A percentile compares a stretch with the other conserved stretches of the same genome.
phyloP scores from a whole-genome alignment of 2,888 invertebrate genomes.

The Schizotus pectinicornis region DNA sequence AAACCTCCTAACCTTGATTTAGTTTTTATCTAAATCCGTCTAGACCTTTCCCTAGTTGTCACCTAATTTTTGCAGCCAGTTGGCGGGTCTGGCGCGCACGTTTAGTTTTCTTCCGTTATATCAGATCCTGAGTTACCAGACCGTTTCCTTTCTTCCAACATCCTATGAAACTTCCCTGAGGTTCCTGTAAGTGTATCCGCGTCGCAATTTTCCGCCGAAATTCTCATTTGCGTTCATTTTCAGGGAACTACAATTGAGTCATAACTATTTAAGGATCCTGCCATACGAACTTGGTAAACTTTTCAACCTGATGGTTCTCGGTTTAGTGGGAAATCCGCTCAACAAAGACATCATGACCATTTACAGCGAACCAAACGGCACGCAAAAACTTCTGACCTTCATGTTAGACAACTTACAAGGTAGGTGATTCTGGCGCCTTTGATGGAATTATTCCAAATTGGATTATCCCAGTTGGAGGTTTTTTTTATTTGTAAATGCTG shows the following conservation, averaged over 20 bases:
- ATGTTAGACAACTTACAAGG: conserved; percentile 97
- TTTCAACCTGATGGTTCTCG: conserved; percentile 93
- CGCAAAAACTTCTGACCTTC: conserved; percentile 90
- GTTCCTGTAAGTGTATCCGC: conserved; percentile 11
- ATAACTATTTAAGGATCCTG: conserved; percentile 91
- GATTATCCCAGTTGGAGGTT: neutral
- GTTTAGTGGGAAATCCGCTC: conserved; percentile 92
- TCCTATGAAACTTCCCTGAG: conserved; percentile 2
- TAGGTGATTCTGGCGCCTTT: conserved; percentile 61
- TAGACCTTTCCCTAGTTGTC: too few species aligned
- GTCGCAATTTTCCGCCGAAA: neutral
- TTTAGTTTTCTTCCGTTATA: conserved; percentile 13
- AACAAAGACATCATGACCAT: conserved; percentile 90
- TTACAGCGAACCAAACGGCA: conserved; percentile 93
- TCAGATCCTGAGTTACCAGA: conserved; percentile 10
- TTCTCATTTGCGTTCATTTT: conserved; percentile 44
- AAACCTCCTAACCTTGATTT: neutral
- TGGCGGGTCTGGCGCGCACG: conserved; percentile 13
- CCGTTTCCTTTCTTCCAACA: neutral
- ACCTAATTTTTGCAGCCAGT: conserved; percentile 12
- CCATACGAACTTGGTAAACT: conserved; percentile 98
- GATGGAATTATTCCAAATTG: too few species aligned
- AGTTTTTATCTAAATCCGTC: too few species aligned
- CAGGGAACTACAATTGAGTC: conserved; percentile 92
- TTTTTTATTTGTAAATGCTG: conserved; percentile 1